Percentiles rank a stretch among this genome's conserved stretches.
phyloP scores from a whole-genome alignment of 2,888 invertebrate genomes.

The Orthonevra nobilis region DNA sequence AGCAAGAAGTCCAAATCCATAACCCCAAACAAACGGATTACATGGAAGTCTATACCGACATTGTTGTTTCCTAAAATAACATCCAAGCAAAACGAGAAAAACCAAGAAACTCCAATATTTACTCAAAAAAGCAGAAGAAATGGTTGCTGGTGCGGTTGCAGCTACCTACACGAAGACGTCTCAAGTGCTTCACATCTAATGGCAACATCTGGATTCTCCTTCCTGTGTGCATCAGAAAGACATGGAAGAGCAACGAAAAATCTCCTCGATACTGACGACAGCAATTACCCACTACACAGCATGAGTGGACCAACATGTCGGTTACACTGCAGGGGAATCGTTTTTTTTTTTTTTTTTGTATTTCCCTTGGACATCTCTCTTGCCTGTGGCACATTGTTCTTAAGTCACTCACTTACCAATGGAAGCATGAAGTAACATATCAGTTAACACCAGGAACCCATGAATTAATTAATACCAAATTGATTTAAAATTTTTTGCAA shows the following conservation, averaged over 20 bases:
- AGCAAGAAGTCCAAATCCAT: slow-evolving; percentile 31
- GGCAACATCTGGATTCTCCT: slow-evolving; percentile 45
- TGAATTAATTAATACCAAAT: slow-evolving; percentile 8
- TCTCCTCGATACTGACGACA: slow-evolving; percentile 23
- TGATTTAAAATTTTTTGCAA: background rate
- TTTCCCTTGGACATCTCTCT: slow-evolving; percentile 21
- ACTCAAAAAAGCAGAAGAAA: slow-evolving; percentile 28
- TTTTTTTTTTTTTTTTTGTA: slow-evolving; percentile 17
- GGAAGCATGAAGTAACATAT: background rate
- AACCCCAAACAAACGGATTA: slow-evolving; percentile 38
- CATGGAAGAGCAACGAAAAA: slow-evolving; percentile 7
- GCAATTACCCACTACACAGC: slow-evolving; percentile 45
- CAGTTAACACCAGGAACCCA: slow-evolving; percentile 1
- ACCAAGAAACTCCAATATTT: slow-evolving; percentile 41
- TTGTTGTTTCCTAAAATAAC: slow-evolving; percentile 51
- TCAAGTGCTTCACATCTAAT: slow-evolving; percentile 53
- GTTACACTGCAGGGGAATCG: slow-evolving; percentile 30
- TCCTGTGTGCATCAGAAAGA: background rate
- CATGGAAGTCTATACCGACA: slow-evolving; percentile 17
- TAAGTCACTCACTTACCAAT: slow-evolving; percentile 6
- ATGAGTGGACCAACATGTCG: slow-evolving; percentile 46
- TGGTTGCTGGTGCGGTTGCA: background rate
- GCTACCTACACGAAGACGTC: slow-evolving; percentile 51
- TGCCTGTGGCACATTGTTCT: slow-evolving; percentile 12
- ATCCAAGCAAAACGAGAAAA: slow-evolving; percentile 12